These are phyloP conservation scores for Actinostola sp. DNA, from an alignment of 92 coral and sea anemone genomes.

Conservation along the genomic window DNA sequence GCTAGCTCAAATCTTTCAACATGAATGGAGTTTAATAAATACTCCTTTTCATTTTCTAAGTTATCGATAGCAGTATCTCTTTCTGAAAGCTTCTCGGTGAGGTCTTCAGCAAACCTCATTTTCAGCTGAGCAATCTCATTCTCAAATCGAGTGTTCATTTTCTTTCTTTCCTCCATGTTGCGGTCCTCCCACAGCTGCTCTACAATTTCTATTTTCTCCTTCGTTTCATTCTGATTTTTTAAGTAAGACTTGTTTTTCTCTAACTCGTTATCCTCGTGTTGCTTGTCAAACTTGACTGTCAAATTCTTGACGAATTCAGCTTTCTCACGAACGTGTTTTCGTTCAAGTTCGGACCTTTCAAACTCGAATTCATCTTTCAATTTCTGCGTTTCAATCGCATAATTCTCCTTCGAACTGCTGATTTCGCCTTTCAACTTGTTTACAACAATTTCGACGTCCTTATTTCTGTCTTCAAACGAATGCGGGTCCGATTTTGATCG, in stretches of 20 bases:
- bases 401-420: constrained; percentile 20
- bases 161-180: constrained; percentile 42
- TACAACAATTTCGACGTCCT: constrained; percentile 7
- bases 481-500: constrained; percentile 25
- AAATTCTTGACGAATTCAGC: constrained; percentile 65
- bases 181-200: constrained; percentile 65
- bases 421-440: constrained; percentile 44
- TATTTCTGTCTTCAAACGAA: constrained; percentile 19
- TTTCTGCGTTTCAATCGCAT: constrained; percentile 32
- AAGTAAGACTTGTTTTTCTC: constrained; percentile 37
- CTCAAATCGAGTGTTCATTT: constrained; percentile 55
- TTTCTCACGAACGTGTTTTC: constrained; percentile 63
- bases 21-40: constrained; percentile 48
- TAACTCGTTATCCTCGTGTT: constrained; percentile 33
- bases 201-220: constrained; percentile 49
- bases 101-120: constrained; percentile 24
- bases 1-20: constrained; percentile 78
- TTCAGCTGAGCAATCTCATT: constrained; percentile 41
- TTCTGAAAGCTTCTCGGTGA: constrained; percentile 44
- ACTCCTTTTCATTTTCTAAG: constrained; percentile 59
- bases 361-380: constrained; percentile 40
- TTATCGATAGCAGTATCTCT: constrained; percentile 43
- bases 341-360: constrained; percentile 53
- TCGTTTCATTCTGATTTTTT: constrained; percentile 48
- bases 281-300: constrained; percentile 36